Evolutionary conservation across 2,888 invertebrate species (phyloP).

Genomic region (Aleiodes alternator): DNA sequence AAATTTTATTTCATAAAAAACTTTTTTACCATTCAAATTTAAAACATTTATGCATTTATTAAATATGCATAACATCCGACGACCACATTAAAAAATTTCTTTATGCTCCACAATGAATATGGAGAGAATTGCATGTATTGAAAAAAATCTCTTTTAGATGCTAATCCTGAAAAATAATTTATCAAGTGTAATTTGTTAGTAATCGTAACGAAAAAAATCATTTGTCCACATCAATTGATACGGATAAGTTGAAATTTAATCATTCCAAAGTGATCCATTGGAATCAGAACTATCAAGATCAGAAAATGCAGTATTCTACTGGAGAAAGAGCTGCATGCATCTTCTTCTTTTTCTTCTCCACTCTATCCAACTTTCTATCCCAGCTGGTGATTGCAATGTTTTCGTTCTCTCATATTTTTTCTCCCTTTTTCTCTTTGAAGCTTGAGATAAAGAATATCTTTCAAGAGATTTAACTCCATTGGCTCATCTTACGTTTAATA

Average conservation of each 20-base stretch:
- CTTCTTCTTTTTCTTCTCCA: background rate
- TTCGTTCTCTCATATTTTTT: background rate
- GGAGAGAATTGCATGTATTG: background rate
- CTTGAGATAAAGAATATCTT: background rate
- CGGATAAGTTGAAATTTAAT: no score
- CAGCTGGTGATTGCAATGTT: background rate
- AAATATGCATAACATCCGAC: slow-evolving; percentile 23
- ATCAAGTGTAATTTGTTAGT: no score
- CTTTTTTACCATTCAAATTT: slow-evolving; percentile 10
- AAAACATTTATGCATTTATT: slow-evolving; percentile 30
- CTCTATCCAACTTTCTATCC: background rate
- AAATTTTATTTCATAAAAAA: background rate
- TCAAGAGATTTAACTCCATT: background rate
- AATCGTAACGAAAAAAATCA: no score
- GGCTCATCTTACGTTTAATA: slow-evolving; percentile 31
- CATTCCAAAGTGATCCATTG: background rate
- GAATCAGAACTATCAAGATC: background rate
- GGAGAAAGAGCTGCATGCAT: slow-evolving; percentile 4
- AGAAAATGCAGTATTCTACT: slow-evolving; percentile 13
- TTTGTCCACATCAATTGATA: no score
- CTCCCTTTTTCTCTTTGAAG: background rate
- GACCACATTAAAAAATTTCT: slow-evolving; percentile 19
- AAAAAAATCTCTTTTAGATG: no score
- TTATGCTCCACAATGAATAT: background rate
- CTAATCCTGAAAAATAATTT: no score